Evolutionary conservation across 2,113 vertebrate species (phyloP).

Genomic region (Galemys pyrenaicus): DNA sequence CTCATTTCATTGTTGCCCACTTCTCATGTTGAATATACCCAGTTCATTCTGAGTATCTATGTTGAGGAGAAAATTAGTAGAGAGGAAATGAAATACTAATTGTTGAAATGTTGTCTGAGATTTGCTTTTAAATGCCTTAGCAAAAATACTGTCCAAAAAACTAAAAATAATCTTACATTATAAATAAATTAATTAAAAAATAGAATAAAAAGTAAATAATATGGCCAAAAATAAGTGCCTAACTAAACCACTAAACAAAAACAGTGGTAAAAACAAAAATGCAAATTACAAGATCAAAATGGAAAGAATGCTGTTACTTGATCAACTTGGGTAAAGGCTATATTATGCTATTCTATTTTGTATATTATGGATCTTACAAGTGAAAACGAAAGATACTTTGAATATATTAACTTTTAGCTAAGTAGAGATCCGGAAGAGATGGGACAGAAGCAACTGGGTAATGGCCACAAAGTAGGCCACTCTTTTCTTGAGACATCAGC

Average conservation of each 20-base stretch:
- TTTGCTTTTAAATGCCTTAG: constrained; percentile 26
- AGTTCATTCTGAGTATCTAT: neutral
- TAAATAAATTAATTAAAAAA: too few relatives aligned
- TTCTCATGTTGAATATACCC: neutral
- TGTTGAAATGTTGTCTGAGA: neutral
- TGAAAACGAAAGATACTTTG: neutral
- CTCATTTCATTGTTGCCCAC: neutral
- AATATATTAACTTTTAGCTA: neutral
- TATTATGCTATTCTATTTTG: constrained; percentile 1
- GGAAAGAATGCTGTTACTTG: neutral
- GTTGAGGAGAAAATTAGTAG: neutral
- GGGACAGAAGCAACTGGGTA: neutral
- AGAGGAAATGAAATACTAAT: neutral
- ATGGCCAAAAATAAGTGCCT: too few relatives aligned
- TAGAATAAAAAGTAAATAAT: too few relatives aligned
- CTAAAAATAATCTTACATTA: too few relatives aligned
- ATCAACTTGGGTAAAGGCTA: neutral
- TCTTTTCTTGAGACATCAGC: neutral
- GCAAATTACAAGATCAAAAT: neutral
- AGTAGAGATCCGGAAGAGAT: neutral
- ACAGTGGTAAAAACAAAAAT: neutral
- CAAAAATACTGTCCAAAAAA: too few relatives aligned
- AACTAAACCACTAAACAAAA: neutral
- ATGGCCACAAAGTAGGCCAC: neutral
- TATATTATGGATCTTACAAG: neutral